Conservation (phyloP, 2,888 invertebrate species). For the Molorchus minor region DNA sequence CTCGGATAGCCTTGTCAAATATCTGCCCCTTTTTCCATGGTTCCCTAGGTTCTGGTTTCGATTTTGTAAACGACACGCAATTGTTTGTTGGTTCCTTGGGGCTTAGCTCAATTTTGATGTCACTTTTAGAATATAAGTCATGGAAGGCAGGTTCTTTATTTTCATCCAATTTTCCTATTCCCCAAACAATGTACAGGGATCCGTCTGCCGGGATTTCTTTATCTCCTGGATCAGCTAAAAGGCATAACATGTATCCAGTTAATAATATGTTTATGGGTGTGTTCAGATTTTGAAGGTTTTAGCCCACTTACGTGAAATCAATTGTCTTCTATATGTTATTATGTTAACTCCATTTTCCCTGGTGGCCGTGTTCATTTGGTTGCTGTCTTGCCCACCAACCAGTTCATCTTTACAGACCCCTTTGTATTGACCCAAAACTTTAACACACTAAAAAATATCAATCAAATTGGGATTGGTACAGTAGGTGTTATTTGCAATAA, state of each 20-base stretch:
- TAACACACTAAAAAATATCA: constrained; percentile 73
- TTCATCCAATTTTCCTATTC: constrained; percentile 80
- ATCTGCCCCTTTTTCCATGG: constrained; percentile 73
- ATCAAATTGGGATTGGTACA: not conserved
- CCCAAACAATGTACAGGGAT: constrained; percentile 78
- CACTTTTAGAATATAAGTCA: constrained; percentile 77
- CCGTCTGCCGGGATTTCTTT: constrained; percentile 74
- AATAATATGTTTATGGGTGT: not conserved
- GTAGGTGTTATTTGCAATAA: not conserved
- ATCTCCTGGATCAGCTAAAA: constrained; percentile 79
- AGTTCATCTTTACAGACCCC: constrained; percentile 87
- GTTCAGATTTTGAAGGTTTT: not conserved
- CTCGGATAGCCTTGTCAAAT: constrained; percentile 75
- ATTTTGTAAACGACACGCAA: constrained; percentile 77
- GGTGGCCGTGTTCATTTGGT: constrained; percentile 79
- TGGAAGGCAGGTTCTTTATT: constrained; percentile 86
- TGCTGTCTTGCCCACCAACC: constrained; percentile 83
- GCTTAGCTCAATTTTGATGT: constrained; percentile 74
- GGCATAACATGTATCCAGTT: not conserved
- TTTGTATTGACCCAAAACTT: constrained; percentile 84
- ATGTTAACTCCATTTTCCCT: constrained; percentile 80
- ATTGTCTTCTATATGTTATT: constrained; percentile 79
- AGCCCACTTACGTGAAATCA: constrained; percentile 73
- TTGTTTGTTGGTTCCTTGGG: constrained; percentile 72
- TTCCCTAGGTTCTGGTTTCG: constrained; percentile 54